phyloP scores from a whole-genome alignment of 1,140 invertebrate genomes.

The Drosophila navojoa region DNA sequence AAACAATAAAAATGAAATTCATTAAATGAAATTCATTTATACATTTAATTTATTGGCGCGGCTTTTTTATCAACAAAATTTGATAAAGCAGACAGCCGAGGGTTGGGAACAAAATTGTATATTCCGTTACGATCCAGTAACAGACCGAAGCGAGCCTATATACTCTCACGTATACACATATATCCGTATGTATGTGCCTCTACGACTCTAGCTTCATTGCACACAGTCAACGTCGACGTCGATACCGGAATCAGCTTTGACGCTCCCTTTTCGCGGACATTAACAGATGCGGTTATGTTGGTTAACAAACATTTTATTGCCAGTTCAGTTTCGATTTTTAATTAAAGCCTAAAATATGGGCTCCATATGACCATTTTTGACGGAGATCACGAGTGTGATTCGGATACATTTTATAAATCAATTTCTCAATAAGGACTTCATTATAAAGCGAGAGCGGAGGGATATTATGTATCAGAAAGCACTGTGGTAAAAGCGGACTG shows the following conservation, averaged over 20 bases:
- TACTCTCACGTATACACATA: neutral
- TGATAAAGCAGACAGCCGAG: constrained; percentile 56
- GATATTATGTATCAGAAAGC: no score
- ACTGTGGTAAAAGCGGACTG: no score
- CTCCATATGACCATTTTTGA: neutral
- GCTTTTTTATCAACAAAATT: constrained; percentile 77
- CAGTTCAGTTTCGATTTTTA: constrained; percentile 78
- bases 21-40: constrained; percentile 74
- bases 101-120: constrained; percentile 15
- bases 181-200: constrained; percentile 19
- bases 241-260: constrained; percentile 11
- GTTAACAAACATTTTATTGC: constrained; percentile 78
- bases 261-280: constrained; percentile 63
- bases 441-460: neutral
- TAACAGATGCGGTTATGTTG: constrained; percentile 79
- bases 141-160: constrained; percentile 3
- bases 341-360: constrained; percentile 76
- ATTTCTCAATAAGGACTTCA: neutral
- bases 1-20: constrained; percentile 78
- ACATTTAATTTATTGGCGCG: constrained; percentile 80
- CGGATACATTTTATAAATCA: neutral
- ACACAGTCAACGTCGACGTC: constrained; percentile 42
- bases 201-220: constrained; percentile 61
- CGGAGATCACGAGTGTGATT: neutral
- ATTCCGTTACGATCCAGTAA: constrained; percentile 25